phyloP scores from a whole-genome alignment of 1,140 invertebrate species.

The Hyposmocoma kahamanoa region DNA sequence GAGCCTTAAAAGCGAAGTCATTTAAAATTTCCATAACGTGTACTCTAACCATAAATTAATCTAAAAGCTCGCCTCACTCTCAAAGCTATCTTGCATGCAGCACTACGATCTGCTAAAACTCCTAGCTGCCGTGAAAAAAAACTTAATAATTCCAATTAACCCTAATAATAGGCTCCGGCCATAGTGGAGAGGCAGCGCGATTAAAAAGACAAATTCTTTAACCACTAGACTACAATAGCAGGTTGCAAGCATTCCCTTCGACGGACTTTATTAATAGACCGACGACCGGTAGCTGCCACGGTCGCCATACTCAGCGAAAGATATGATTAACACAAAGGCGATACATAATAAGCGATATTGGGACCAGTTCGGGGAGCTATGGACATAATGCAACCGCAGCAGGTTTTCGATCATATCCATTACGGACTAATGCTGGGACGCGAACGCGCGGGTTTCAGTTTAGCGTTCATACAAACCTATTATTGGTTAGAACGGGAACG shows the following conservation, averaged over 20 bases:
- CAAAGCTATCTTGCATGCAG: slow-evolving; percentile 41
- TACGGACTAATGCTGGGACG: slow-evolving; percentile 26
- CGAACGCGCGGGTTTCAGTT: slow-evolving; percentile 30
- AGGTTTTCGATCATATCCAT: slow-evolving; percentile 52
- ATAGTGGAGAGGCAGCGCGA: slow-evolving; percentile 53
- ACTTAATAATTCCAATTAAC: slow-evolving; percentile 72
- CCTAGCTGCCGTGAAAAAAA: slow-evolving; percentile 52
- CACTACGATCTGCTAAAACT: slow-evolving; percentile 48
- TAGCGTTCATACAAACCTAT: not conserved
- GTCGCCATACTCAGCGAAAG: slow-evolving; percentile 57
- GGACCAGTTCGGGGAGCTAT: slow-evolving; percentile 59
- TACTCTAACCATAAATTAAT: slow-evolving; percentile 54
- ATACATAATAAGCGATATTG: slow-evolving; percentile 67
- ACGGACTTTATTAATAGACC: slow-evolving; percentile 66
- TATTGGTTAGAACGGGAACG: slow-evolving; percentile 3
- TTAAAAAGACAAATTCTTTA: slow-evolving; percentile 72
- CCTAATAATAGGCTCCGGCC: slow-evolving; percentile 66
- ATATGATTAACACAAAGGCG: slow-evolving; percentile 69
- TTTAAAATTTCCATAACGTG: slow-evolving; percentile 50
- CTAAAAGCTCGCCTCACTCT: slow-evolving; percentile 42
- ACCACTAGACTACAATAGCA: slow-evolving; percentile 65
- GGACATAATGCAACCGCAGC: slow-evolving; percentile 50
- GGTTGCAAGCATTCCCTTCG: slow-evolving; percentile 53
- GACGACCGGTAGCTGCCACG: slow-evolving; percentile 51
- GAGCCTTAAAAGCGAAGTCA: slow-evolving; percentile 14